These are phyloP conservation scores for Agonopterix heracliana DNA, from an alignment of 2,888 invertebrate species.

Conservation along the genomic window DNA sequence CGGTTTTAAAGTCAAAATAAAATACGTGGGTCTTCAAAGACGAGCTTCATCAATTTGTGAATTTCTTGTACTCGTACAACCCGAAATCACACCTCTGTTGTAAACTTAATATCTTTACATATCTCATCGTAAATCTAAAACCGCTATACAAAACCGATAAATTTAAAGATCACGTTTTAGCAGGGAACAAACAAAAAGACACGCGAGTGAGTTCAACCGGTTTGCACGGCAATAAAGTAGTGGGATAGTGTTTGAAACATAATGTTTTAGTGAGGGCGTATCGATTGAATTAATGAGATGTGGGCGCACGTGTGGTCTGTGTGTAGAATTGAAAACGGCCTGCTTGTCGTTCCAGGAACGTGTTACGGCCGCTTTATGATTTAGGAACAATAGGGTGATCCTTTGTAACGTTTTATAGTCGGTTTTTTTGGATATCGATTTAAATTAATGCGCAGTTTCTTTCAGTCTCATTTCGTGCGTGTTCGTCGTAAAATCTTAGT, in stretches of 20 bases:
- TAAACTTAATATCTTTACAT: neutral
- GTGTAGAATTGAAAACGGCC: constrained; percentile 53
- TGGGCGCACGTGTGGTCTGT: constrained; percentile 68
- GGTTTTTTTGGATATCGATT: constrained; percentile 29
- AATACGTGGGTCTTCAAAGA: no score
- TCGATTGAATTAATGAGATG: constrained; percentile 74
- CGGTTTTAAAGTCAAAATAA: no score
- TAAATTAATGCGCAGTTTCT: constrained; percentile 25
- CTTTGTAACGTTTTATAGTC: constrained; percentile 40
- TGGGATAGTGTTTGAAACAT: constrained; percentile 50
- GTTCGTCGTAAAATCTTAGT: constrained; percentile 1
- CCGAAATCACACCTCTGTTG: neutral
- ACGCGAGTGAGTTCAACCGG: constrained; percentile 24
- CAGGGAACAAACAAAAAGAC: neutral
- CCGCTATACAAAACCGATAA: no score
- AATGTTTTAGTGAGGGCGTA: constrained; percentile 65
- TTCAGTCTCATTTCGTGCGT: constrained; percentile 7
- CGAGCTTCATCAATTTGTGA: no score
- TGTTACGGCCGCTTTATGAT: constrained; percentile 55
- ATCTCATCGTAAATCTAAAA: neutral
- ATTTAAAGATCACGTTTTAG: neutral
- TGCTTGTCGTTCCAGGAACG: constrained; percentile 47
- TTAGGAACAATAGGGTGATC: constrained; percentile 56
- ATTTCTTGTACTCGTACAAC: no score
- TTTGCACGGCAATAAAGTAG: constrained; percentile 51